Evolutionary conservation across 2,888 invertebrate species (phyloP).

Genomic region (Ptychoptera contaminata): DNA sequence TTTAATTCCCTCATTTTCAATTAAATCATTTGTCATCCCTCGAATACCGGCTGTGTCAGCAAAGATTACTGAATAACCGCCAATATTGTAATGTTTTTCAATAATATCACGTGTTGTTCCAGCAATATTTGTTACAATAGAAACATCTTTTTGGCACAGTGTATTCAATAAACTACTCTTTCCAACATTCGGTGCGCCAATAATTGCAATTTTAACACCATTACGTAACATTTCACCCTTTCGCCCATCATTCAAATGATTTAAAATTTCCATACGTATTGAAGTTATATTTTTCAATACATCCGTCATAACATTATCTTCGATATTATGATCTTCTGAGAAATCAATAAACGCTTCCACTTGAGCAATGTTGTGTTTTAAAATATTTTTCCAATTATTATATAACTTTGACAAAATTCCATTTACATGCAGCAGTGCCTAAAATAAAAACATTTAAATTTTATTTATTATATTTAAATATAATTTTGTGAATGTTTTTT

Average conservation of each 20-base stretch:
- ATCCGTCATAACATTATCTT: conserved; percentile 36
- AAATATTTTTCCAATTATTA: conserved; percentile 44
- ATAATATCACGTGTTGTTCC: conserved; percentile 78
- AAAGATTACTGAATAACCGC: conserved; percentile 61
- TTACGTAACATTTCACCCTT: conserved; percentile 56
- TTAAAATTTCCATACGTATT: conserved; percentile 32
- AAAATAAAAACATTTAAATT: conserved; percentile 3
- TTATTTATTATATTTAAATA: neutral
- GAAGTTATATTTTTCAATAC: conserved; percentile 30
- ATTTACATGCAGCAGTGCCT: conserved; percentile 58
- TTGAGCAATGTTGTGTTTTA: conserved; percentile 51
- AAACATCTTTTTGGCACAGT: conserved; percentile 54
- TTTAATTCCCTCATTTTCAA: conserved; percentile 62
- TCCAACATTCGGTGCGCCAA: conserved; percentile 80
- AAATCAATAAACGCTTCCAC: conserved; percentile 75
- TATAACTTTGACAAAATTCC: conserved; percentile 56
- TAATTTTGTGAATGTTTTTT: too few species aligned
- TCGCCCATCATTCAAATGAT: conserved; percentile 49
- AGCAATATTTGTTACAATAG: conserved; percentile 68
- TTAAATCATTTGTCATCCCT: conserved; percentile 38
- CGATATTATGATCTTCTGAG: conserved; percentile 65
- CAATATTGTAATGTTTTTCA: conserved; percentile 55
- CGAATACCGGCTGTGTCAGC: conserved; percentile 76
- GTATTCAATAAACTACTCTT: conserved; percentile 73
- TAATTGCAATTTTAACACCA: conserved; percentile 57